Evolutionary conservation across 1,140 invertebrate species (phyloP).

Genomic region (Bathynomus jamesi): DNA sequence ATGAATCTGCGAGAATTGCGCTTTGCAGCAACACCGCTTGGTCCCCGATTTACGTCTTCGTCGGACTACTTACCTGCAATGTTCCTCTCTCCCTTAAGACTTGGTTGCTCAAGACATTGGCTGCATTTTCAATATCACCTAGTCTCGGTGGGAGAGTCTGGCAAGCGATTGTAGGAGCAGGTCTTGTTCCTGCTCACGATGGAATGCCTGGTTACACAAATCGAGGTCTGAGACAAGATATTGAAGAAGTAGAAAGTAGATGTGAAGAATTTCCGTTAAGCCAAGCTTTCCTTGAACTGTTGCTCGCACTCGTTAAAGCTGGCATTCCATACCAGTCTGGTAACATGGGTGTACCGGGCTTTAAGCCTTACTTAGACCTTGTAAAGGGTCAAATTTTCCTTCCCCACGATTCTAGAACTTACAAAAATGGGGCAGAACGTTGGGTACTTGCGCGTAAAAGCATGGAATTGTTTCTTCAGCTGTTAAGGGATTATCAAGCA

Average conservation of each 20-base stretch:
- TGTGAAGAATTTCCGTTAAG: slow-evolving; percentile 81
- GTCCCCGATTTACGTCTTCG: slow-evolving; percentile 66
- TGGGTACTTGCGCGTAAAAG: slow-evolving; percentile 64
- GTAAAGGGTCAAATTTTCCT: slow-evolving; percentile 68
- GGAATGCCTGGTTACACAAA: slow-evolving; percentile 34
- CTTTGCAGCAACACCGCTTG: slow-evolving; percentile 70
- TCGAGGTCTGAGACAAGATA: slow-evolving; percentile 46
- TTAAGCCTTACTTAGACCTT: slow-evolving; percentile 81
- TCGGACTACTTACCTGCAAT: slow-evolving; percentile 75
- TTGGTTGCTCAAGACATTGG: slow-evolving; percentile 52
- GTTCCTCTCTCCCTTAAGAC: slow-evolving; percentile 78
- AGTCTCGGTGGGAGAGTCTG: slow-evolving; percentile 68
- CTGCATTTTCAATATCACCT: slow-evolving; percentile 63
- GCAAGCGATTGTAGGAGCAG: slow-evolving; percentile 76
- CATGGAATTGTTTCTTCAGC: slow-evolving; percentile 65
- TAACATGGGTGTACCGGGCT: slow-evolving; percentile 70
- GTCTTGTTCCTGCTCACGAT: slow-evolving; percentile 58
- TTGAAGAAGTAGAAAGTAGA: slow-evolving; percentile 73
- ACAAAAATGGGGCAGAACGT: slow-evolving; percentile 65
- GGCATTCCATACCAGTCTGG: slow-evolving; percentile 65
- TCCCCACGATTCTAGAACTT: slow-evolving; percentile 65
- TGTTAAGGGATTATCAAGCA: slow-evolving; percentile 63
- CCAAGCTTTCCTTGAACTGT: slow-evolving; percentile 64
- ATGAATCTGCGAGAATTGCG: slow-evolving; percentile 39
- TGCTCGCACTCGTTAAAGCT: slow-evolving; percentile 66